These are phyloP conservation scores for Cenopis cana DNA, from an alignment of 2,888 invertebrate species.

Conservation along the genomic window DNA sequence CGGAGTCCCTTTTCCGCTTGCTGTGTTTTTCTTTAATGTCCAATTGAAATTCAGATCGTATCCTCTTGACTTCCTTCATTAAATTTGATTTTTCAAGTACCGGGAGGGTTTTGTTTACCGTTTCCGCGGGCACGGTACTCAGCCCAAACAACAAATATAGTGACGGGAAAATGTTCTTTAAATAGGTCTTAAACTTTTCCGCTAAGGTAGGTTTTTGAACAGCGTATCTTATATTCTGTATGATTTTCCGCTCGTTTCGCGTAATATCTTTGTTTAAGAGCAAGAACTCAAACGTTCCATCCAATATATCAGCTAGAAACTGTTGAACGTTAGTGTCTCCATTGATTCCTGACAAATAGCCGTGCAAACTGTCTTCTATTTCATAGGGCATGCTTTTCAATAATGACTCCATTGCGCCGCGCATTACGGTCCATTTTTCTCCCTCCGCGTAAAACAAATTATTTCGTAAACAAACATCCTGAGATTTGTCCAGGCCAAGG, in stretches of 20 bases:
- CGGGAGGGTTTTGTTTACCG: constrained; percentile 58
- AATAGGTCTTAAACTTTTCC: constrained; percentile 71
- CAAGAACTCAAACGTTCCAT: constrained; percentile 75
- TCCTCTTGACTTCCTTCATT: constrained; percentile 61
- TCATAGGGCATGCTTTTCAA: constrained; percentile 65
- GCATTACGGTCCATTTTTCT: constrained; percentile 78
- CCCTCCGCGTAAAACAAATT: constrained; percentile 81
- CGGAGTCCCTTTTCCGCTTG: constrained; percentile 53
- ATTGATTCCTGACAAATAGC: constrained; percentile 81
- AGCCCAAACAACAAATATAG: constrained; percentile 68
- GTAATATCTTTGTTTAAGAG: constrained; percentile 66
- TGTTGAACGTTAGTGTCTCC: constrained; percentile 79
- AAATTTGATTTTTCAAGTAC: constrained; percentile 63
- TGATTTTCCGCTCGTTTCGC: constrained; percentile 54
- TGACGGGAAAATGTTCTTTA: constrained; percentile 76
- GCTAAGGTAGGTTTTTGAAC: constrained; percentile 62
- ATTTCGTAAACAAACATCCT: constrained; percentile 83
- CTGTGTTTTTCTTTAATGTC: constrained; percentile 61
- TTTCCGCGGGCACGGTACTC: constrained; percentile 60
- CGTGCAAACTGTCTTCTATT: constrained; percentile 72
- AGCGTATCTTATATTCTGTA: constrained; percentile 63
- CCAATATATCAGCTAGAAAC: constrained; percentile 79
- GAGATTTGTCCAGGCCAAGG: constrained; percentile 80
- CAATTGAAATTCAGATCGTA: constrained; percentile 60
- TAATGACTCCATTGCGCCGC: constrained; percentile 69